These are phyloP conservation scores for Drosophila yooni DNA, from an alignment of 2,888 invertebrate genomes.

Conservation along the genomic window DNA sequence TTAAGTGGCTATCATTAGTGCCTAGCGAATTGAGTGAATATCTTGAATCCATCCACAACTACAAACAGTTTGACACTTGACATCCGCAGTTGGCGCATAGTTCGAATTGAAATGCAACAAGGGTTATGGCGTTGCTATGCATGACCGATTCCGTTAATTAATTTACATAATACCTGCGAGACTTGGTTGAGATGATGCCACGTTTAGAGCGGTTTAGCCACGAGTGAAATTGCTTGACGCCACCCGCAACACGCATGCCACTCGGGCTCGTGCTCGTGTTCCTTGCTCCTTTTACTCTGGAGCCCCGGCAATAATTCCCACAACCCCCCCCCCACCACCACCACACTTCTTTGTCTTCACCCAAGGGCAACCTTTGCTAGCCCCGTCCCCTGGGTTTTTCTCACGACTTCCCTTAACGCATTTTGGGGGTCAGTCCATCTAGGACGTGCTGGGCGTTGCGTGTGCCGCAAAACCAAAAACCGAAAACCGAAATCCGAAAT, in stretches of 20 bases:
- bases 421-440: conserved; percentile 74
- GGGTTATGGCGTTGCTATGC: conserved; percentile 27
- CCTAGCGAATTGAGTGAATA: conserved; percentile 4
- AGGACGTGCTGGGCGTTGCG: conserved; percentile 52
- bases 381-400: not conserved
- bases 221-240: conserved; percentile 61
- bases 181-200: conserved; percentile 41
- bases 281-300: not conserved
- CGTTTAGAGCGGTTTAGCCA: conserved; percentile 62
- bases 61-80: conserved; percentile 4
- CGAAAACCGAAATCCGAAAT: conserved; percentile 37
- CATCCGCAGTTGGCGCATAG: conserved; percentile 2
- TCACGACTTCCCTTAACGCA: conserved; percentile 27
- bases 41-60: not conserved
- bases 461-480: conserved; percentile 31
- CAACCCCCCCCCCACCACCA: conserved; percentile 1
- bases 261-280: not conserved
- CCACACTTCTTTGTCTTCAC: not conserved
- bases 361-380: not conserved
- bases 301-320: conserved; percentile 6
- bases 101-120: conserved; percentile 48
- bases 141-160: conserved; percentile 61
- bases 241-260: conserved; percentile 48
- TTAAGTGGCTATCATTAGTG: conserved; percentile 18
- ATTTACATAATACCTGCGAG: conserved; percentile 76